A percentile compares a stretch with the other conserved stretches of the same genome.
Conservation (phyloP, 2,113 vertebrate genomes). For the Pteropus alecto region DNA sequence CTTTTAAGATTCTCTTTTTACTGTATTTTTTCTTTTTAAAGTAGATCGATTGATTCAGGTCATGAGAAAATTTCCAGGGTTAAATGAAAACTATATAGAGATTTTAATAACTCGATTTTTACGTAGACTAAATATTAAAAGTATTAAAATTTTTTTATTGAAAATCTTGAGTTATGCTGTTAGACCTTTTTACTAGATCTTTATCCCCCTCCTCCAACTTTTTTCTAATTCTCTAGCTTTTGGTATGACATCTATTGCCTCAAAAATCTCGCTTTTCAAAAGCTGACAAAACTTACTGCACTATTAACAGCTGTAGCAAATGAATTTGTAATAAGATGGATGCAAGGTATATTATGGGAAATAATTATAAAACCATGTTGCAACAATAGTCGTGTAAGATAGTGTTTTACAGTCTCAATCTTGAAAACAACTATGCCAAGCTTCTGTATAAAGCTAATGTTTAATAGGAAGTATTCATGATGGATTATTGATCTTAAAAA, state of each 20-base stretch:
- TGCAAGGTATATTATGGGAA: constrained; percentile 38
- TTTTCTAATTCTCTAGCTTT: constrained; percentile 57
- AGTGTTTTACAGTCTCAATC: background rate
- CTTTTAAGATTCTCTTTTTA: background rate
- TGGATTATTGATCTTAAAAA: constrained; percentile 48
- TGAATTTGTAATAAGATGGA: constrained; percentile 55
- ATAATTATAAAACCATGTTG: constrained; percentile 1
- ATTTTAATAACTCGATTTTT: constrained; percentile 67
- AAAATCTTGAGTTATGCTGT: constrained; percentile 1
- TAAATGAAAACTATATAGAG: constrained; percentile 65
- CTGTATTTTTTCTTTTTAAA: background rate
- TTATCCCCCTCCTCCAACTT: background rate
- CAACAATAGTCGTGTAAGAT: background rate
- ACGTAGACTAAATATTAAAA: constrained; percentile 31
- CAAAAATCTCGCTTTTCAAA: constrained; percentile 21
- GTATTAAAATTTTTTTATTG: constrained; percentile 27
- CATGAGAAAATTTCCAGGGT: constrained; percentile 61
- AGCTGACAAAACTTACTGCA: constrained; percentile 33
- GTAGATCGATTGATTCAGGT: constrained; percentile 48
- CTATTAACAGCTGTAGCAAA: constrained; percentile 36
- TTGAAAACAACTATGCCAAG: background rate
- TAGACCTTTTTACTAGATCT: constrained; percentile 55
- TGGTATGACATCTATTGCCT: constrained; percentile 25
- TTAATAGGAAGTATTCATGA: constrained; percentile 17
- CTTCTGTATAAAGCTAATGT: constrained; percentile 11